A percentile compares a stretch with the other conserved stretches of the same genome.
These are phyloP conservation scores for Alauda arvensis DNA, from an alignment of 2,797 vertebrate species.

Conservation along the genomic window DNA sequence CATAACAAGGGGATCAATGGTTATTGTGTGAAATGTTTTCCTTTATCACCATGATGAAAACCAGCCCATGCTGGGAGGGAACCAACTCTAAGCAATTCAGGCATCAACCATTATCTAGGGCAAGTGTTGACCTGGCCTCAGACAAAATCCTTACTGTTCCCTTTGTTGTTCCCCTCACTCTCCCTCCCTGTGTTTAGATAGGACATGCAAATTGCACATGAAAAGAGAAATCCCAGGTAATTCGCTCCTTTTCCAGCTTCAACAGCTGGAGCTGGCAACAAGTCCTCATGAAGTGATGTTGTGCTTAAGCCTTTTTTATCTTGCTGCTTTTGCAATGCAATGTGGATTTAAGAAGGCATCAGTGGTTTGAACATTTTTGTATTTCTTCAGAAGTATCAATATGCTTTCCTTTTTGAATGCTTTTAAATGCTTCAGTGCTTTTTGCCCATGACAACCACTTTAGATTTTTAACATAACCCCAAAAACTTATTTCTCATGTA, in stretches of 20 bases:
- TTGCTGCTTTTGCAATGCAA: background rate
- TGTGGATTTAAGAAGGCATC: background rate
- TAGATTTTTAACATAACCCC: background rate
- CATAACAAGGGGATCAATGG: background rate
- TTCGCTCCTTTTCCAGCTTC: background rate
- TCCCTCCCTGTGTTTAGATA: background rate
- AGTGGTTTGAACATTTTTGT: background rate
- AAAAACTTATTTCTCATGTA: background rate
- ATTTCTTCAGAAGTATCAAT: background rate
- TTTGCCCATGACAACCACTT: background rate
- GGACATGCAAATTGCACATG: background rate
- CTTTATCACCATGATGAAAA: slow-evolving; percentile 31
- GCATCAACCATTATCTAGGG: slow-evolving; percentile 10
- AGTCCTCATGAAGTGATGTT: background rate
- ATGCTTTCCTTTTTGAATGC: background rate
- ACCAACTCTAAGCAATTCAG: slow-evolving; percentile 4
- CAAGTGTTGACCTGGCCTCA: slow-evolving; percentile 25
- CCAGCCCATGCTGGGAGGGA: background rate
- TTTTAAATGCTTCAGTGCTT: background rate
- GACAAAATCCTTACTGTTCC: slow-evolving; percentile 31
- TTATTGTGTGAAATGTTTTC: slow-evolving; percentile 26
- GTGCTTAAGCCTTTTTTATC: background rate
- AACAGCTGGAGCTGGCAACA: background rate
- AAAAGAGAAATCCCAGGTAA: background rate
- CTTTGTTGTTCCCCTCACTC: background rate